Percentiles rank a stretch among this genome's conserved stretches.
Evolutionary conservation across 2,113 vertebrate species (phyloP).

Genomic region (Callorhinus ursinus): DNA sequence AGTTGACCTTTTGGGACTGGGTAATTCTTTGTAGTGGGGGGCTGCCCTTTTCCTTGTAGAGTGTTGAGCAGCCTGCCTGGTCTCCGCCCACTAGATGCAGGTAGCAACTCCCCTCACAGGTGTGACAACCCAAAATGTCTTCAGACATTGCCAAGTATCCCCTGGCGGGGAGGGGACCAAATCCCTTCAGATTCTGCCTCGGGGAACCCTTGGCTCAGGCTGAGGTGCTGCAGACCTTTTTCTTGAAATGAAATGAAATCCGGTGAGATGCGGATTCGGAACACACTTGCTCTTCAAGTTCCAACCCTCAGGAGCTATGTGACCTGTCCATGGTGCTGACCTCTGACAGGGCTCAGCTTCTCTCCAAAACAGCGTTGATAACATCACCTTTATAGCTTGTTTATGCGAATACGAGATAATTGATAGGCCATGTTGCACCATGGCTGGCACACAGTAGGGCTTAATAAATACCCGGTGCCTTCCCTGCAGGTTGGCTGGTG

Average conservation of each 20-base stretch:
- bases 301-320: neutral
- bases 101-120: accelerated
- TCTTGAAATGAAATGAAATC: neutral
- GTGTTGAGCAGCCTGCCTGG: neutral
- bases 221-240: slow-evolving; percentile 47
- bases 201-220: neutral
- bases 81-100: neutral
- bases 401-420: neutral
- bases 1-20: accelerated
- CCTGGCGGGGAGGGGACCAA: accelerated
- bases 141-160: neutral
- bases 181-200: neutral
- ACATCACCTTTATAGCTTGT: neutral
- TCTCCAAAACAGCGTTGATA: neutral
- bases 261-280: neutral
- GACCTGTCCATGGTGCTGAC: neutral
- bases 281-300: neutral
- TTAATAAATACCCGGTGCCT: neutral
- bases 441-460: neutral
- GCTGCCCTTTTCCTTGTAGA: neutral
- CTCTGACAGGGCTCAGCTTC: neutral
- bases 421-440: no score
- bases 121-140: neutral
- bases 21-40: neutral
- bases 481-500: neutral